Evolutionary conservation across 1,140 invertebrate species (phyloP).

Genomic region (Schlechtendalia chinensis): DNA sequence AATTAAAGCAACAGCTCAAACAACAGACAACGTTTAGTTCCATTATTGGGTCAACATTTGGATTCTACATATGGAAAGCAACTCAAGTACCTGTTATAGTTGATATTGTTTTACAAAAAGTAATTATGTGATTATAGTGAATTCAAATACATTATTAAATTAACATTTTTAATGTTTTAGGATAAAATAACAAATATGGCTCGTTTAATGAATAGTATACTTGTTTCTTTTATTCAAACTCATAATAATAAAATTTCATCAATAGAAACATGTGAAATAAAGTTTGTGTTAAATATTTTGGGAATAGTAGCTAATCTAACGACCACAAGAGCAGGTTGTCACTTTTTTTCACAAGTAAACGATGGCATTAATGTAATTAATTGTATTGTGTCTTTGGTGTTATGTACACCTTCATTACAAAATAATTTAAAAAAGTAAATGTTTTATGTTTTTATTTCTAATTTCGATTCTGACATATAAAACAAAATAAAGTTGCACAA

Average conservation of each 20-base stretch:
- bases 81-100: background rate
- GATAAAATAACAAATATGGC: conserved; percentile 16
- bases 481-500: background rate
- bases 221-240: background rate
- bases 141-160: background rate
- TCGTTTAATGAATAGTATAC: background rate
- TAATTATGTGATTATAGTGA: background rate
- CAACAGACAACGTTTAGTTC: conserved; percentile 4
- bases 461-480: background rate
- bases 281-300: conserved; percentile 7
- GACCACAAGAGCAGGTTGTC: background rate
- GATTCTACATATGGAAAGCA: background rate
- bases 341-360: conserved; percentile 18
- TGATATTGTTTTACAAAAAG: conserved; percentile 23
- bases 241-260: background rate
- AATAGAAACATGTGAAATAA: background rate
- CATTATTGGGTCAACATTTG: background rate
- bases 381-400: background rate
- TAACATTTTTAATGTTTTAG: background rate
- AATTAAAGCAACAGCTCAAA: conserved; percentile 10
- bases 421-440: conserved; percentile 24
- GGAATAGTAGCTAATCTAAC: conserved; percentile 3
- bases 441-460: background rate
- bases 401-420: background rate
- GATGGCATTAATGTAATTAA: conserved; percentile 7